Conservation (phyloP, 2,797 vertebrate genomes). For the Intellagama lesueurii region DNA sequence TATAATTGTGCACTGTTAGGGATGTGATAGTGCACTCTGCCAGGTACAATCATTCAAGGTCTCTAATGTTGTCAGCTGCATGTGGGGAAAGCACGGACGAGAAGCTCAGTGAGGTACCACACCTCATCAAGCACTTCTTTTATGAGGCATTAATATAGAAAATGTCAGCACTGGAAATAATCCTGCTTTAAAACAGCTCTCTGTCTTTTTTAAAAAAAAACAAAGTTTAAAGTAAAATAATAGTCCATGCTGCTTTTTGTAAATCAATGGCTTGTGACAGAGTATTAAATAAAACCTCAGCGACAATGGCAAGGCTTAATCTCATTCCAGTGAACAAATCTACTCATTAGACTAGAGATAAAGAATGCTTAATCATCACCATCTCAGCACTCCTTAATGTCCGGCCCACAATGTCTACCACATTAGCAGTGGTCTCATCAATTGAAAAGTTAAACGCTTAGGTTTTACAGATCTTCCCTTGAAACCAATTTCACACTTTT, state of each 20-base stretch:
- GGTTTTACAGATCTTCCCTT: conserved; percentile 6
- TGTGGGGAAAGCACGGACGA: neutral
- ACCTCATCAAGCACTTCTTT: neutral
- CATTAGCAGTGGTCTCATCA: conserved; percentile 3
- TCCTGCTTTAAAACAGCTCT: neutral
- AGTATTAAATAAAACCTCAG: conserved; percentile 14
- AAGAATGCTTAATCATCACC: neutral
- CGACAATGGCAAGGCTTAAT: neutral
- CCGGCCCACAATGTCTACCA: conserved; percentile 9
- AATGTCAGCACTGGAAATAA: conserved; percentile 6
- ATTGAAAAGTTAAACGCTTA: neutral
- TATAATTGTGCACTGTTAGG: neutral
- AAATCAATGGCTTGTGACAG: neutral
- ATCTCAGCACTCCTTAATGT: conserved; percentile 9
- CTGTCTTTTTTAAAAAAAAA: neutral
- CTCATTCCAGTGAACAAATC: conserved; percentile 16
- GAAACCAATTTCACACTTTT: conserved; percentile 25
- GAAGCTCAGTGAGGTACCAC: neutral
- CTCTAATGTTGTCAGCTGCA: neutral
- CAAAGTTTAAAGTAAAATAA: neutral
- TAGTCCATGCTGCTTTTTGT: neutral
- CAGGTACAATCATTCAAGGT: conserved; percentile 22
- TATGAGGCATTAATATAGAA: conserved; percentile 8
- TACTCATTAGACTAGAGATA: conserved; percentile 11
- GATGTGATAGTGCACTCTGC: neutral